These are phyloP conservation scores for Epizoanthus stellaris DNA, from an alignment of 92 coral and sea anemone genomes.

Conservation along the genomic window DNA sequence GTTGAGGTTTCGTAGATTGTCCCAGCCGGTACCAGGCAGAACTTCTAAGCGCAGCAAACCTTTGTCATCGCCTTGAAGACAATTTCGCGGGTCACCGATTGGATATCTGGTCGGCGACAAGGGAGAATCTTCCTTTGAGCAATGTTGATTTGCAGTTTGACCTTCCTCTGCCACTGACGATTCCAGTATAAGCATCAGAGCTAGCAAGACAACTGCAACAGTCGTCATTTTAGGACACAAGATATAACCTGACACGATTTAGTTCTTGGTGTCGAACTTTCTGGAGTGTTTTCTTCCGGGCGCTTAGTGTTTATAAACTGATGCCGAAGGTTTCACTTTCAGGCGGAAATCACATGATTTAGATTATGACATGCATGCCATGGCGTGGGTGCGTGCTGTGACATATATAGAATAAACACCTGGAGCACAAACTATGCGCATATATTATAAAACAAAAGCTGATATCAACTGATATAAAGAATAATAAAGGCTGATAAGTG, in stretches of 20 bases:
- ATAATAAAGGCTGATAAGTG: too few relatives aligned
- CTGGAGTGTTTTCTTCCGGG: not conserved
- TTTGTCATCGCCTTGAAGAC: constrained; percentile 49
- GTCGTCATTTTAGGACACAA: not conserved
- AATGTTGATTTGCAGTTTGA: not conserved
- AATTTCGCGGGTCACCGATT: constrained; percentile 74
- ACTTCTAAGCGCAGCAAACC: constrained; percentile 77
- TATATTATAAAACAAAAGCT: too few relatives aligned
- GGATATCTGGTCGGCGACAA: constrained; percentile 39
- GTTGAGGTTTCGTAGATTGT: constrained; percentile 75
- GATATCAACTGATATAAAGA: too few relatives aligned
- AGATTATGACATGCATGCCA: not conserved
- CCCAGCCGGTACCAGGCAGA: constrained; percentile 94
- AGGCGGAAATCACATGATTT: constrained; percentile 14
- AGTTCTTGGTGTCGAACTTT: not conserved
- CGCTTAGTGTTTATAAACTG: too few relatives aligned
- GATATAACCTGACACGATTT: not conserved
- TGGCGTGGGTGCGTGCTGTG: not conserved
- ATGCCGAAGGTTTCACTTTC: not conserved
- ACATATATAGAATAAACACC: not conserved
- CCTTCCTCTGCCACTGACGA: not conserved
- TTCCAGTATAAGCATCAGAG: not conserved
- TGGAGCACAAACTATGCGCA: too few relatives aligned
- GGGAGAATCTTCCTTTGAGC: not conserved
- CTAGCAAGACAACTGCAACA: not conserved